These are phyloP conservation scores for Apodemia zela DNA, from an alignment of 2,888 invertebrate genomes.

Conservation along the genomic window DNA sequence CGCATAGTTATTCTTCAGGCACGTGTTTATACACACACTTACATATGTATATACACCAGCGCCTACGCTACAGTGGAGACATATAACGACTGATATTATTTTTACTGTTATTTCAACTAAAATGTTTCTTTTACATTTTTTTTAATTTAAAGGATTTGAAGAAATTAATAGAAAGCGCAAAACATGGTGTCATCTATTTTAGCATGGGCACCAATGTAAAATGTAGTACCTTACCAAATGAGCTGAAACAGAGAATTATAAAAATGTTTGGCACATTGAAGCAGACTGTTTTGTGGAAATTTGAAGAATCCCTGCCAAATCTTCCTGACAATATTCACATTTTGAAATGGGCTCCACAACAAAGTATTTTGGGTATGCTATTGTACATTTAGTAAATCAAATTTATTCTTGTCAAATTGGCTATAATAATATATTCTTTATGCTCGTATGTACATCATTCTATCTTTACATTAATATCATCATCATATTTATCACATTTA, in stretches of 20 bases:
- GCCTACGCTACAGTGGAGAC: no score
- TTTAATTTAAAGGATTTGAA: slow-evolving; percentile 48
- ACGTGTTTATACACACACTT: no score
- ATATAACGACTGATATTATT: no score
- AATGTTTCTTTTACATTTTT: no score
- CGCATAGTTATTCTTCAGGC: no score
- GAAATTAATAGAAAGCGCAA: slow-evolving; percentile 56
- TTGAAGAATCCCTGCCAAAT: slow-evolving; percentile 41
- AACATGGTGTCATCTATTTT: slow-evolving; percentile 69
- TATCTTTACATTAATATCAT: background rate
- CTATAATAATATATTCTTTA: no score
- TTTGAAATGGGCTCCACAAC: slow-evolving; percentile 52
- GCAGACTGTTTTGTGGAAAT: slow-evolving; percentile 66
- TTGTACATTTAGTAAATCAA: background rate
- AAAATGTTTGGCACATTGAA: slow-evolving; percentile 58
- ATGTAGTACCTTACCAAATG: slow-evolving; percentile 50
- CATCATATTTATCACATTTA: no score
- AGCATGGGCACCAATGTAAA: slow-evolving; percentile 69
- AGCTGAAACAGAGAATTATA: slow-evolving; percentile 46
- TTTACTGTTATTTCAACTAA: no score
- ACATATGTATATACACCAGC: no score
- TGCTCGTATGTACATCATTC: background rate
- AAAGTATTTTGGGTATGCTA: slow-evolving; percentile 46
- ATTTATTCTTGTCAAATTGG: no score
- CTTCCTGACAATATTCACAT: slow-evolving; percentile 46